Conservation (phyloP, 2,113 vertebrate genomes). For the Hippocampus abdominalis region DNA sequence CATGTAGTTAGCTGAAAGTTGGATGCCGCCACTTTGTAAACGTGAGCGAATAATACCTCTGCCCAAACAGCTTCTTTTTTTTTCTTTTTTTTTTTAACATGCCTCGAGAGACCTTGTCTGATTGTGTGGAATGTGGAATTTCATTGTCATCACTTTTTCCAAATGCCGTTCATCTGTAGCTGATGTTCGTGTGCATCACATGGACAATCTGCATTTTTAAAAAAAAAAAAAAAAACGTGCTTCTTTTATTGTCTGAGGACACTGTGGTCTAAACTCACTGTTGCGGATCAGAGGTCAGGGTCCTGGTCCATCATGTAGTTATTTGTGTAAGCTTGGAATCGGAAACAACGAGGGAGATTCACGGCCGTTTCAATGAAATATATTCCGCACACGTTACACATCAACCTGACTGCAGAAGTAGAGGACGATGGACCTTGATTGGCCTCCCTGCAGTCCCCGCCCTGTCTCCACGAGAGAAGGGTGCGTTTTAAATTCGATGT, state of each 20-base stretch:
- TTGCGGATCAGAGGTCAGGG: not conserved
- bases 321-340: not conserved
- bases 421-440: not conserved
- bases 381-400: not conserved
- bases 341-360: not conserved
- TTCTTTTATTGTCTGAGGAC: not conserved
- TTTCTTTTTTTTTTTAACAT: slow-evolving; percentile 17
- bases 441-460: not conserved
- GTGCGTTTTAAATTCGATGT: not conserved
- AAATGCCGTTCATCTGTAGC: not conserved
- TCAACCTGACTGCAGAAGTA: not conserved
- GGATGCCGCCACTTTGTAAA: slow-evolving; percentile 49
- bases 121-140: slow-evolving; percentile 8
- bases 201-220: not conserved
- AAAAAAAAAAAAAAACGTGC: too few species aligned
- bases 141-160: not conserved
- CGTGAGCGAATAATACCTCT: slow-evolving; percentile 50
- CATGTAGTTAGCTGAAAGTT: slow-evolving; percentile 47
- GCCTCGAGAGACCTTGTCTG: slow-evolving; percentile 36
- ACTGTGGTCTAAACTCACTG: not conserved
- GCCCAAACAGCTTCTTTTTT: slow-evolving; percentile 16
- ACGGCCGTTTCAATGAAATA: not conserved
- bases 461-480: not conserved
- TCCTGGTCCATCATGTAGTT: not conserved
- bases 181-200: not conserved